Base-by-base conservation (phyloP, 2,113 vertebrate species). In the Sus scrofa region DNA sequence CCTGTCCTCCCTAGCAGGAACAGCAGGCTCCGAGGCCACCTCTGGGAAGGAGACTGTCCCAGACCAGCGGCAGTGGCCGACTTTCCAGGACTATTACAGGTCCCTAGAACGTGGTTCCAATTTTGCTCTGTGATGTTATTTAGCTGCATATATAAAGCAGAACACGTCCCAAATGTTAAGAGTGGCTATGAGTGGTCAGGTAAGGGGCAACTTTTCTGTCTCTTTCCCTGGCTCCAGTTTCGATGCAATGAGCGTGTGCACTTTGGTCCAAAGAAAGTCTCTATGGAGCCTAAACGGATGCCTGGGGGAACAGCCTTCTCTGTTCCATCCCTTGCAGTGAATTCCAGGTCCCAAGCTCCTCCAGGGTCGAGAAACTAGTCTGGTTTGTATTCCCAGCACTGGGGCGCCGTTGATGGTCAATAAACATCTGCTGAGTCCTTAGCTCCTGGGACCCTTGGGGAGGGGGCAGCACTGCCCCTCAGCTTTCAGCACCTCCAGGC, bases 211-310 rank as follows among this genome's bases (percentile, higher is more conserved):
- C 8, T 65, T 89, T 86, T 58, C 74, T 39, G 54, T 82, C 52
- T 27, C 32, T 62, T 89, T 86, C 83, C 65, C 94, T 77, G 78
- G 56, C n/a, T 84, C 20, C 4, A 7, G 89, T 78, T 84, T 86
- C 56, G 65, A 37, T 6, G 56, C n/a, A 77, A 7, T 15, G 6
- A 34, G 26, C 27, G 39, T 14, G 19, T 20, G 83, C 22, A 52
- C 26, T 63, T 77, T 39, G 70, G 32, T 79, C 74, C 68, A 65
- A 90, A 85, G 24, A 30, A 18, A 30, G 50, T 73, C 58, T 84
- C 71, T 16, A 62, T 8, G 32, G 71, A 73, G 34, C n/a, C 83
- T 65, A 78, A 58, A 37, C 15, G 52, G 34, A 58, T 14, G 26
- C 54, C 56, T 63, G 67, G 15, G 24, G 63, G 88, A 60, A 78